Evolutionary conservation across 2,888 invertebrate genomes (phyloP), one percentile per base, ranked within the genome.

Genomic region (Capitulum mitella): DNA sequence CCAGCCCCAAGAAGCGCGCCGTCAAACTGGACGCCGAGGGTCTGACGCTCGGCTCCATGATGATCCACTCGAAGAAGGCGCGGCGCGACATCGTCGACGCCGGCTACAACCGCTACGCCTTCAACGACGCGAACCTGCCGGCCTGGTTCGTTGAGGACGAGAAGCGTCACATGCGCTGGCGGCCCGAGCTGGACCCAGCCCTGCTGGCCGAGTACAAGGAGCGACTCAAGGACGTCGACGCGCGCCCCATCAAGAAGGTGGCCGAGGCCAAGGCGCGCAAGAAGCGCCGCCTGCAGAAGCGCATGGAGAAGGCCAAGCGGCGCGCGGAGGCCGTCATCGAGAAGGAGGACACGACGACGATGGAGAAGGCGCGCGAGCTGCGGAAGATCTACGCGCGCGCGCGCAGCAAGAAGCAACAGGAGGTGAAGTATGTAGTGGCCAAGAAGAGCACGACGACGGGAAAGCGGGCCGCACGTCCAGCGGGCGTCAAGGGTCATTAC

Each of bases 81-180:
- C 93, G 93, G 83, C 90, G 97, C 54, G 97, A 99, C 85, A 87
- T 98, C 19, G 88, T 92, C 19, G 98, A 98, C 85, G 91, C 90
- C 78, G 95, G 92, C 0, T 98, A 95, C 93, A 96, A 98, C 86
- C 90, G 96, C 2, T 81, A 81, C 78, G 82, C 82, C 80, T 78
- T 77, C 78, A 77, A 80, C 85, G 95, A 96, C 84, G 98, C 98
- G 85, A 89, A 93, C 85, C 88, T 99, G 77, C 99, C 99, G 0
- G 93, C 93, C 83, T 99, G 99, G 99, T 99, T 99, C 87, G 89
- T 90, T 0, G 91, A 94, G 80, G 98, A 99, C 83, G 99, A 99
- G 86, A 90, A 91, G 81, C 92, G 92, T 85, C 96, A 98, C 84
- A 94, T 94, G 92, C 90, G 88, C 82, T 92, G 92, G 84, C 91